Evolutionary conservation across 1,140 invertebrate genomes (phyloP).

Genomic region (Saccostrea cuccullata): DNA sequence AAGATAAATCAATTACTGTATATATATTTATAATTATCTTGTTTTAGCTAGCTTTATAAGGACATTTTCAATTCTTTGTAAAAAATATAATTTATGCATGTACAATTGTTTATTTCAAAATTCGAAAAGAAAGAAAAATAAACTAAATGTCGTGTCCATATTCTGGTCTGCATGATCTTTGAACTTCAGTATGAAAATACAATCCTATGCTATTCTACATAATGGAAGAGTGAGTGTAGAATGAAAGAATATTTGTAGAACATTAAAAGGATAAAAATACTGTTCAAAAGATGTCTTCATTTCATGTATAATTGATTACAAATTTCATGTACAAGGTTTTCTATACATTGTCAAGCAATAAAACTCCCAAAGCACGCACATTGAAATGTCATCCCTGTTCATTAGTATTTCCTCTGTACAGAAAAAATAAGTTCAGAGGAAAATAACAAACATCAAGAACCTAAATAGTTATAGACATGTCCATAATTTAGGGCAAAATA

Average conservation of each 20-base stretch:
- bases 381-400: neutral
- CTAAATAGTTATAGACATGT: neutral
- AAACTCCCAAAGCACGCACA: neutral
- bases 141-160: neutral
- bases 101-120: neutral
- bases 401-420: neutral
- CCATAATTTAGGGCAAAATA: neutral
- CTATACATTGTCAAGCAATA: too few relatives aligned
- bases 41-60: too few relatives aligned
- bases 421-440: neutral
- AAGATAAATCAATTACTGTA: too few relatives aligned
- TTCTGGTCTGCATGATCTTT: neutral
- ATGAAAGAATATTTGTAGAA: neutral
- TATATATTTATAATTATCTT: too few relatives aligned
- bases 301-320: neutral
- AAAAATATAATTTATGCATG: neutral
- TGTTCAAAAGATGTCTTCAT: slow-evolving; percentile 8
- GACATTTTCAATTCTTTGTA: too few relatives aligned
- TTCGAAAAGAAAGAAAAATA: neutral
- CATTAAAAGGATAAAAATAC: neutral
- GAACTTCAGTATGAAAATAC: neutral
- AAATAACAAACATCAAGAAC: neutral
- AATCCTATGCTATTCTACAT: neutral
- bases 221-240: neutral
- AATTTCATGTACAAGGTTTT: too few relatives aligned